Base-by-base conservation (phyloP, 2,888 invertebrate genomes). In the Thumatha senex region DNA sequence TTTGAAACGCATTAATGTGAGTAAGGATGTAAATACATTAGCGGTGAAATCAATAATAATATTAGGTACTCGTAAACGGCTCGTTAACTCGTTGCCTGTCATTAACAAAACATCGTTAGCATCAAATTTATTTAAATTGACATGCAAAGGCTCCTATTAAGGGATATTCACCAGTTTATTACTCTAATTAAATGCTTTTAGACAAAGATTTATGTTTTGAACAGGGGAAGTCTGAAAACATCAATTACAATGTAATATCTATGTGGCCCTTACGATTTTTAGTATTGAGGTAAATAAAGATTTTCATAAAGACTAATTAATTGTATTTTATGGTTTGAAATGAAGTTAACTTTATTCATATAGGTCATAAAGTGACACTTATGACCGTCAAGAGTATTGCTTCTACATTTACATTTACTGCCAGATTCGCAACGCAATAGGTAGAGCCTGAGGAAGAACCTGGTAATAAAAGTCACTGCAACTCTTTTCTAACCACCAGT, bases 51-150 rank as follows among this genome's bases (percentile, higher is more conserved):
- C 44, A 47, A 46, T 64, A 54, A 46, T 64, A 54, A 40, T 48
- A 54, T 60, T 51, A 47, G 35, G 47, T 46, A 38, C 65, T 51
- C 40, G 48, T 46, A 43, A 54, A 43, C 49, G 44, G 41, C 46
- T 63, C 59, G 60, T 60, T 61, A 63, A 63, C 58, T 62, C 65
- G 57, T 59, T 58, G 56, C 50, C 54, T 58, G 52, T 51, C 56
- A 59, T 58, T 56, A 58, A 44, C 54, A 55, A 64, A 64, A 64
- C 49, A 51, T 67, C 62, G 51, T 65, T 62, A 65, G 58, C 51
- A 57, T 46, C 57, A 56, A 65, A 71, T 68, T 68, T 60, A 65
- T 68, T 71, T 56, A 68, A 71, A 63, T 67, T 68, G 60, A 65
- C 51, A 54, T 53, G 54, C 57, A 54, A 67, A 64, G 58, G 51